Evolutionary conservation across 2,797 vertebrate species (phyloP).

Genomic region (Sphenopsis melanotis): DNA sequence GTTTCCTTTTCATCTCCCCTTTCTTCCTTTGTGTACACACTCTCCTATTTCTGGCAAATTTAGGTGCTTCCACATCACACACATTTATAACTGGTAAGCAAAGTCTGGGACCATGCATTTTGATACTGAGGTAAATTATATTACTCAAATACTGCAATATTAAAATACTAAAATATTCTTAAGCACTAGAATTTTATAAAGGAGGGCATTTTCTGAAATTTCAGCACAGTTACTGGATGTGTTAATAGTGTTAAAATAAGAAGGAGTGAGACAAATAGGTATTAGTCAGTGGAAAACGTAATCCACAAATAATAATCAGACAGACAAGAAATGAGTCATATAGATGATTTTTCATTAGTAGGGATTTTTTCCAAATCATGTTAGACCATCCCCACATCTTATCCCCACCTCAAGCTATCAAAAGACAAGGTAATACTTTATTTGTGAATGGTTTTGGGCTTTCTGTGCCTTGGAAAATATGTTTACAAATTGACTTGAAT

Average conservation of each 20-base stretch:
- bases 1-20: neutral
- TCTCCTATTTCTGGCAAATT: neutral
- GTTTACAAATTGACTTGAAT: neutral
- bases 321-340: conserved; percentile 36
- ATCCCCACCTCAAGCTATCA: neutral
- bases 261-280: conserved; percentile 46
- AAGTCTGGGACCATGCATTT: neutral
- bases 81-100: neutral
- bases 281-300: conserved; percentile 52
- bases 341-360: conserved; percentile 52
- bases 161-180: conserved; percentile 9
- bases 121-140: neutral
- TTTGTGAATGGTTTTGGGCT: neutral
- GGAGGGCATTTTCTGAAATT: conserved; percentile 15
- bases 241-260: conserved; percentile 35
- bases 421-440: neutral
- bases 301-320: conserved; percentile 56
- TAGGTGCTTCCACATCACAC: neutral
- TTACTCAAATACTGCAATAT: neutral
- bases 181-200: neutral
- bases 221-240: conserved; percentile 1
- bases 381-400: neutral
- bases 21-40: neutral
- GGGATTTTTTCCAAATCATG: conserved; percentile 1
- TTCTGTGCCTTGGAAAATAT: neutral